These are phyloP conservation scores for Poeciliopsis infans DNA, from an alignment of 2,797 vertebrate genomes.

Conservation along the genomic window DNA sequence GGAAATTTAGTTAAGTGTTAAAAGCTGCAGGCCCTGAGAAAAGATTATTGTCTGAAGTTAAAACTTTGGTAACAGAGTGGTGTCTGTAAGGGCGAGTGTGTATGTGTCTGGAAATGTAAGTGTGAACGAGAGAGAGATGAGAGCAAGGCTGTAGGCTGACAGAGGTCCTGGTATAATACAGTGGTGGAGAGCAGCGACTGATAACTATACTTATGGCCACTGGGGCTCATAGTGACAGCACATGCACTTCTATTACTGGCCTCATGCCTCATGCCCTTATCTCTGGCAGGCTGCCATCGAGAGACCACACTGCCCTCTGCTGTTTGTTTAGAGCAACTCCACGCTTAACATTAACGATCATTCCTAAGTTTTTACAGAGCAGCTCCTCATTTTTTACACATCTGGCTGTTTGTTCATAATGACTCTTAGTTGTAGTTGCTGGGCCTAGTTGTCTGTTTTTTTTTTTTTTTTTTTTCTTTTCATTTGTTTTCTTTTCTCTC, in stretches of 20 bases:
- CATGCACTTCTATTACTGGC: constrained; percentile 84
- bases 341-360: constrained; percentile 38
- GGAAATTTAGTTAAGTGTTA: constrained; percentile 36
- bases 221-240: constrained; percentile 84
- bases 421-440: background rate
- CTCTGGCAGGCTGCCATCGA: constrained; percentile 68
- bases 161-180: constrained; percentile 85
- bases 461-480: too few species aligned
- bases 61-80: constrained; percentile 58
- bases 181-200: constrained; percentile 80
- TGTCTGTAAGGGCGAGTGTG: constrained; percentile 42
- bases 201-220: constrained; percentile 85
- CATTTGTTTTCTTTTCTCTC: background rate
- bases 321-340: constrained; percentile 57
- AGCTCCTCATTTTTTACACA: constrained; percentile 54
- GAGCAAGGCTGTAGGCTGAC: constrained; percentile 77
- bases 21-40: constrained; percentile 45
- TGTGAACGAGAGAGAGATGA: constrained; percentile 73
- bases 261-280: constrained; percentile 79
- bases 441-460: background rate
- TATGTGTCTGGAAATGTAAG: constrained; percentile 30
- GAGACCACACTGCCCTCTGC: constrained; percentile 79
- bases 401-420: background rate
- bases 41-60: constrained; percentile 47
- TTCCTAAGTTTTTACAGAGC: constrained; percentile 62